Percentiles rank a stretch among this genome's conserved stretches.
Evolutionary conservation across 2,888 invertebrate genomes (phyloP).

Genomic region (Neoaliturus tenellus): DNA sequence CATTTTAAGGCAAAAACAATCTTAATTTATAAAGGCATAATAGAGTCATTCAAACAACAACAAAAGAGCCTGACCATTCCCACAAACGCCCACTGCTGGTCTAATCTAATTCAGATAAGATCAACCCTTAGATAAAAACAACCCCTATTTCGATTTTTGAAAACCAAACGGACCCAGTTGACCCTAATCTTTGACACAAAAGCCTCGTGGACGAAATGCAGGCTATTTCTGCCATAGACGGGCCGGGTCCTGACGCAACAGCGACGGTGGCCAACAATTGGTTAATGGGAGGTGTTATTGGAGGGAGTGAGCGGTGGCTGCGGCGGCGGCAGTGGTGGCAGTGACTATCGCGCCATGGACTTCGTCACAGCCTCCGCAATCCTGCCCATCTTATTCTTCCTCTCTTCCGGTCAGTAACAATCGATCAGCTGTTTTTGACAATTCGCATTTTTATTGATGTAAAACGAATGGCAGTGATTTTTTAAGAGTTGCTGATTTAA

Average conservation of each 20-base stretch:
- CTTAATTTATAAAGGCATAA: too few species aligned
- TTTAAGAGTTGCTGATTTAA: not conserved
- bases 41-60: too few species aligned
- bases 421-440: not conserved
- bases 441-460: too few species aligned
- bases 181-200: slow-evolving; percentile 5
- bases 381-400: slow-evolving; percentile 15
- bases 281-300: slow-evolving; percentile 42
- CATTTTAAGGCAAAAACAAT: too few species aligned
- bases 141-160: not conserved
- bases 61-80: not conserved
- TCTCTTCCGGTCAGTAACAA: slow-evolving; percentile 15
- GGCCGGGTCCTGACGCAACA: slow-evolving; percentile 17
- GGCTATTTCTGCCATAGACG: slow-evolving; percentile 37
- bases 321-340: not conserved
- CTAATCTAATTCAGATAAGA: not conserved
- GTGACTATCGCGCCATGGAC: slow-evolving; percentile 30
- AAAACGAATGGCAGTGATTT: too few species aligned
- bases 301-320: not conserved
- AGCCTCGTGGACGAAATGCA: not conserved
- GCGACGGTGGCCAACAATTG: not conserved
- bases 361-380: not conserved
- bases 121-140: not conserved
- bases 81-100: not conserved
- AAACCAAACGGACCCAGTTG: not conserved